phyloP scores from a whole-genome alignment of 2,797 vertebrate genomes.

The Megalops cyprinoides region DNA sequence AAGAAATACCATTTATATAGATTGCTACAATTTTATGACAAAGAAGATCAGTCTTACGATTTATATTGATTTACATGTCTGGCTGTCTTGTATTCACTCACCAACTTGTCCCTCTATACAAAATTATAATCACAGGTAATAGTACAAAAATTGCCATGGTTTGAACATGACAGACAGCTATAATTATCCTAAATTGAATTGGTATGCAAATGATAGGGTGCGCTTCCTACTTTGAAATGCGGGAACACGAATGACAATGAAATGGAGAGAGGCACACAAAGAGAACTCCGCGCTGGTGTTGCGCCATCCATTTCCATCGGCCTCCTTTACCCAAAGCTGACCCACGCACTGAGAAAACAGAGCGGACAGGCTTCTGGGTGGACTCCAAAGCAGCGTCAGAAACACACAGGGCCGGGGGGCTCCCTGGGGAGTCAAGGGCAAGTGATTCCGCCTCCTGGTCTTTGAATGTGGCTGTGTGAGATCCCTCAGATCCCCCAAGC shows the following conservation, averaged over 20 bases:
- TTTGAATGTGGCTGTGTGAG: background rate
- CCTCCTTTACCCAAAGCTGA: background rate
- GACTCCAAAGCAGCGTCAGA: background rate
- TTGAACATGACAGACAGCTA: conserved; percentile 34
- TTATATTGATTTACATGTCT: conserved; percentile 6
- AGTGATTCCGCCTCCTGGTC: background rate
- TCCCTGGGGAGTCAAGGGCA: background rate
- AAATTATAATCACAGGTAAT: conserved; percentile 59
- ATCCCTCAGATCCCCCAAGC: background rate
- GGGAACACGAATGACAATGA: conserved; percentile 9
- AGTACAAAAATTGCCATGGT: conserved; percentile 49
- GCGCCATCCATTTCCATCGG: conserved; percentile 6
- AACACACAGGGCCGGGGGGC: background rate
- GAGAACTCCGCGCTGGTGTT: background rate
- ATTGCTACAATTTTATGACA: too few species aligned
- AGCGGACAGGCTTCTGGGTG: too few species aligned
- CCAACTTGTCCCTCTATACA: conserved; percentile 40
- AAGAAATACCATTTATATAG: background rate
- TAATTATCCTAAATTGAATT: conserved; percentile 38
- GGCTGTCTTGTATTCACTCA: conserved; percentile 38
- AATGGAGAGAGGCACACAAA: background rate
- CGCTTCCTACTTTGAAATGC: background rate
- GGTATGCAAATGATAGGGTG: conserved; percentile 39
- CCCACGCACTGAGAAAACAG: background rate
- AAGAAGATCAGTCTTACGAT: conserved; percentile 23